A percentile compares a stretch with the other conserved stretches of the same genome.
Evolutionary conservation across 2,113 vertebrate species (phyloP).

Genomic region (Fukomys damarensis): DNA sequence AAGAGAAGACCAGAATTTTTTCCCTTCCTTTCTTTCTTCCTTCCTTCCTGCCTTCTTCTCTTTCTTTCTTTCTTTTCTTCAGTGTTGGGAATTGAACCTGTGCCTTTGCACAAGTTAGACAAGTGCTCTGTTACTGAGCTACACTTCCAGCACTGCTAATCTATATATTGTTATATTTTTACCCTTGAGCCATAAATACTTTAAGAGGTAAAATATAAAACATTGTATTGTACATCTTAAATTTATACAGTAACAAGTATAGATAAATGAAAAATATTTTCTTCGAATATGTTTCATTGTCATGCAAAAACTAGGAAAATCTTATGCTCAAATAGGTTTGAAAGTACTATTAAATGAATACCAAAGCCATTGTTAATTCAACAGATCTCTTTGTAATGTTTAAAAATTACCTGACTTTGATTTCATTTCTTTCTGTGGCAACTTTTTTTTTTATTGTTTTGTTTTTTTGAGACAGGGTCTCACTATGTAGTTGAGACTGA

Average conservation of each 20-base stretch:
- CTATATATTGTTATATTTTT: background rate
- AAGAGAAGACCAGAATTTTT: background rate
- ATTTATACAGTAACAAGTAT: background rate
- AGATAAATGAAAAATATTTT: background rate
- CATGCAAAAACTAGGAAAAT: background rate
- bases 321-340: slow-evolving; percentile 5
- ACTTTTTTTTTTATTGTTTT: too few species aligned
- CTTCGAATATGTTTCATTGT: background rate
- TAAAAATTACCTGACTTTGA: background rate
- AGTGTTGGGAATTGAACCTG: background rate
- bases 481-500: too few species aligned
- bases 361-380: background rate
- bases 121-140: background rate
- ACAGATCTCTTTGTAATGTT: background rate
- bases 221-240: background rate
- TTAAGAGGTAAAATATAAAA: slow-evolving; percentile 23
- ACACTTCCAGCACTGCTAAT: background rate
- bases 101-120: too few species aligned
- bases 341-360: background rate
- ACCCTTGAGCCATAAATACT: background rate
- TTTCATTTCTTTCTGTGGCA: background rate
- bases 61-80: background rate
- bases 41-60: too few species aligned
- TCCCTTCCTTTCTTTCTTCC: background rate
- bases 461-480: too few species aligned